Evolutionary conservation across 2,797 vertebrate genomes (phyloP), one percentile per base, ranked within the genome.

Genomic region (Ctenosaura bakeri): DNA sequence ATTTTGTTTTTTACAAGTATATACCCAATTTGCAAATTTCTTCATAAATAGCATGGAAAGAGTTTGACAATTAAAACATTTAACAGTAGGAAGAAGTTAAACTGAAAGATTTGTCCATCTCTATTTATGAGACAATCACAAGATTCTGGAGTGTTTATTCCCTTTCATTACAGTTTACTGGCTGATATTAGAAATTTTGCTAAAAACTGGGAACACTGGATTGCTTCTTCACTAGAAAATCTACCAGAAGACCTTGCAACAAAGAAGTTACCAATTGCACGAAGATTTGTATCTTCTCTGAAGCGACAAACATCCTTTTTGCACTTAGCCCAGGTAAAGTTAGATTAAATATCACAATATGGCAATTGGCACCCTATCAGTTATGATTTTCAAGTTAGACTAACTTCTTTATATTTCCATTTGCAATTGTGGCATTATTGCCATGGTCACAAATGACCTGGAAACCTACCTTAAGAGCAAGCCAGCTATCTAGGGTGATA

Each of bases 131-230:
- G 8, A 66, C 7, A 54, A 71, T 38, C 10, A 83, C 2, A 62
- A 74, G 35, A 74, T 62, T 56, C 22, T 4, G 35, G 16, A 8
- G 22, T 26, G 20, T 42, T 7, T 84, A 64, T 20, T 29, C 59
- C 66, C 84, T 92, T 94, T 89, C 32, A 76, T 86, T 94, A 38
- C 93, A 99, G 99, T 96, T 98, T 99, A 95, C 95, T 99, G 96
- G 97, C 98, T 97, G 99, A 99, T 94, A 99, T 99, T 95, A 98
- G 98, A 91, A 99, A 98, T 96, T 99, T 99, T 97, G 98, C 99
- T 92, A 99, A 99, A 96, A 98, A 99, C 96, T 99, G 99, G 99
- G 99, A 99, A 93, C 98, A 98, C 92, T 99, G 99, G 99, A 96
- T 99, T 74, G 96, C 98, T 94, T 98, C 98, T 46, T 99, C 99